phyloP scores from a whole-genome alignment of 2,797 vertebrate genomes.

The Rhincodon typus region DNA sequence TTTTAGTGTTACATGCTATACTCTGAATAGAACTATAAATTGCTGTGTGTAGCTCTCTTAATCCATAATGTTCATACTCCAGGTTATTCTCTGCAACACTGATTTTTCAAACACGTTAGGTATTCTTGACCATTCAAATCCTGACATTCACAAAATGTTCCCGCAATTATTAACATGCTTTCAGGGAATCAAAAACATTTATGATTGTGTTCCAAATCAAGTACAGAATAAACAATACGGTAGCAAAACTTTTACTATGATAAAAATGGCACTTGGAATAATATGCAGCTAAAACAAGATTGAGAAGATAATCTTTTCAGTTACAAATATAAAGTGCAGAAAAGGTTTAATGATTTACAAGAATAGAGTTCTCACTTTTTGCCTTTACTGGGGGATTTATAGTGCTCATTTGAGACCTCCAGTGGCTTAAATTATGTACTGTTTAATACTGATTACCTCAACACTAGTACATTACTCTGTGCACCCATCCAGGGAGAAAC shows the following conservation, averaged over 20 bases:
- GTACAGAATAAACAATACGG: neutral
- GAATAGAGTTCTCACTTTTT: neutral
- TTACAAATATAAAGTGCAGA: neutral
- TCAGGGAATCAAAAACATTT: neutral
- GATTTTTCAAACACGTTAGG: neutral
- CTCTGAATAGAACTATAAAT: neutral
- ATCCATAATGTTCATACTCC: too few relatives aligned
- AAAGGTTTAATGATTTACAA: neutral
- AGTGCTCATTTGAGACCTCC: constrained; percentile 10
- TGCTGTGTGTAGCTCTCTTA: too few relatives aligned
- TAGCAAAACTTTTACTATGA: neutral
- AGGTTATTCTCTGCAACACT: too few relatives aligned
- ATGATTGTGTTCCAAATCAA: neutral
- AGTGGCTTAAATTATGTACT: neutral
- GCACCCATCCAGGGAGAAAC: neutral
- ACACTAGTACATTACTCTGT: neutral
- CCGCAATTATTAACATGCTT: neutral
- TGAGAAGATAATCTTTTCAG: neutral
- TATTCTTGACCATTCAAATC: neutral
- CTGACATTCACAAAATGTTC: neutral
- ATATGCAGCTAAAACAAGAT: neutral
- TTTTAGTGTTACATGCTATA: neutral
- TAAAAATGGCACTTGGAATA: neutral
- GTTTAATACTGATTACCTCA: neutral
- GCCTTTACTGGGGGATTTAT: neutral